Evolutionary conservation across 2,797 vertebrate species (phyloP), one percentile per base, ranked within the genome.

Genomic region (Cynodonichthys magdalenae): DNA sequence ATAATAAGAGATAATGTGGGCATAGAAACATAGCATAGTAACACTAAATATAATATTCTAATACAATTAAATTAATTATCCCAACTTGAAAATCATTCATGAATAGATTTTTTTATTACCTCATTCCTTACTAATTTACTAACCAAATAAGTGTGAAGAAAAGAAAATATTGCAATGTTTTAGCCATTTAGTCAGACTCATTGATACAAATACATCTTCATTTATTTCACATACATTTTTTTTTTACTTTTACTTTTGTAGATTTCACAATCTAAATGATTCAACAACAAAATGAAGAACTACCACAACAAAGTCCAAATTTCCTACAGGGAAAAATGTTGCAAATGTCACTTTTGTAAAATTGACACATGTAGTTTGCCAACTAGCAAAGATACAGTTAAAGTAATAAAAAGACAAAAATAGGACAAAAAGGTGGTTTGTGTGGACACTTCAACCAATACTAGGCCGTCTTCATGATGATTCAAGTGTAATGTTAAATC

Each of bases 271-370:
- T 95, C 92, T 94, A 94, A 93, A 94, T 94, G 93, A 93, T 92
- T 92, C 81, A 93, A 93, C 93, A 92, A 93, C 92, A 92, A 94
- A 94, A 95, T 95, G 93, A 92, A 80, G 86, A 93, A 93, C 93
- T 95, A 94, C 92, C 89, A 94, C 93, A 93, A 93, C 92, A 93
- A 92, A 94, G 90, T 91, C 86, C 87, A 91, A 90, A 91, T 91
- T 83, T 89, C 69, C 84, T 88, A 89, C 90, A 71, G 67, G 82
- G 84, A 73, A 89, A 88, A 89, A 87, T 80, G 69, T 92, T 88
- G 86, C 86, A 87, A 87, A 90, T 90, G 84, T 90, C 88, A 92
- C 85, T 78, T 83, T 86, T 84, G 87, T 89, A 89, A 92, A 88
- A 86, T 75, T 78, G 89, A 90, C 86, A 90, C 84, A 79, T 79